Percentiles rank a stretch among this genome's conserved stretches.
Conservation (phyloP, 2,797 vertebrate species). For the Sardinella longiceps region DNA sequence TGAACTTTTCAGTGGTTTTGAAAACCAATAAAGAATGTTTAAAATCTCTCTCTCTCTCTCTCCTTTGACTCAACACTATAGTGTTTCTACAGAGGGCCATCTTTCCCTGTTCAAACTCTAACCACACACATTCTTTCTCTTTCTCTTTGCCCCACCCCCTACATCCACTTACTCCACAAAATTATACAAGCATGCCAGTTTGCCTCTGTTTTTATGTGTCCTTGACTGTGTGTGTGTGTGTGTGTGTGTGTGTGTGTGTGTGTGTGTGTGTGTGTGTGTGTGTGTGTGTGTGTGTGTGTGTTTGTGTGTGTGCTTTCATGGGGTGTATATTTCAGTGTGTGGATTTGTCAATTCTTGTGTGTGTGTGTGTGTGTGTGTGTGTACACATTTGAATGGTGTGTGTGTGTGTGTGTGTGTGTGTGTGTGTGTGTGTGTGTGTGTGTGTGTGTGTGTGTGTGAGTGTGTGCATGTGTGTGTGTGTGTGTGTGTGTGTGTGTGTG, state of each 20-base stretch:
- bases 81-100: neutral
- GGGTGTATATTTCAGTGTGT: neutral
- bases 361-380: neutral
- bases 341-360: neutral
- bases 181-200: neutral
- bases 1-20: no score
- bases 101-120: neutral
- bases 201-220: neutral
- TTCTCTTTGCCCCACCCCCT: neutral
- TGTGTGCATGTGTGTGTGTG: neutral
- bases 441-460: neutral
- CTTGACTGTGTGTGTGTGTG: neutral
- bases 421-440: slow-evolving; percentile 14
- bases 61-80: neutral
- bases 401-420: neutral
- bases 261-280: neutral
- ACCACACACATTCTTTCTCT: slow-evolving; percentile 14
- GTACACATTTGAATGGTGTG: no score
- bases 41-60: no score
- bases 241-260: neutral
- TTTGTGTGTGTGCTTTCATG: neutral
- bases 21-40: no score
- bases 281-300: slow-evolving; percentile 9
- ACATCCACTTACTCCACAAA: neutral
- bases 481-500: slow-evolving; percentile 1